Evolutionary conservation across 1,140 invertebrate genomes (phyloP), one percentile per base, ranked within the genome.

Genomic region (Globodera rostochiensis): DNA sequence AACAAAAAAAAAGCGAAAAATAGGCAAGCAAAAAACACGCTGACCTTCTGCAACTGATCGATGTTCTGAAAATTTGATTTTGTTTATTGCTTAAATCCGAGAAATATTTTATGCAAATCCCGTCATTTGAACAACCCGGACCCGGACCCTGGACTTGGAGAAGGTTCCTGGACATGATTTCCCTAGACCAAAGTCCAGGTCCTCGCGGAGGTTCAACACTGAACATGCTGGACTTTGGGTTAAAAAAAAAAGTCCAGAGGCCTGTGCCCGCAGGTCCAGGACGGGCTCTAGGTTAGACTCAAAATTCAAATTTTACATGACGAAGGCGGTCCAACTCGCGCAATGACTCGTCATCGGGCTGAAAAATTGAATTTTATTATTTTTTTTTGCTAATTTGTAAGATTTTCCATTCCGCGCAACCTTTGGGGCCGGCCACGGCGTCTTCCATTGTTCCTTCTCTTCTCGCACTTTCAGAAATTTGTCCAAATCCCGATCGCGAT

Each of bases 21-120:
- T 15, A 50, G 46, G 53, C 21, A 83, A 57, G 47, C 50, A 66
- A 66, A 73, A 76, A 45, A 74, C n/a, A 25, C 73, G 85, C 84
- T 80, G 47, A 89, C 88, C 81, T 88, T 90, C 84, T 87, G 81
- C 73, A 89, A 77, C 7, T 85, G 81, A 74, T 89, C 88, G 49
- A 89, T 81, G 66, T 77, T 89, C 89, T 88, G 67, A 76, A 86
- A 87, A 67, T 36, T 36, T 8, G 64, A 53, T 53, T 53, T 53
- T 53, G 7, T 53, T 53, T 53, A 53, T 53, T 53, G 15, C 8
- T 53, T 53, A 53, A 53, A 53, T 15, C 9, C 8, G 15, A 53
- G 53, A 53, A 53, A 53, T 53, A 11, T 53, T 53, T 11, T 53
- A 53, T 53, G 15, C 53, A 53, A 53, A 53, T 6, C 15, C 36